Percentiles rank a stretch among this genome's conserved stretches.
Conservation (phyloP, 2,888 invertebrate species). For the Biston stratarius region DNA sequence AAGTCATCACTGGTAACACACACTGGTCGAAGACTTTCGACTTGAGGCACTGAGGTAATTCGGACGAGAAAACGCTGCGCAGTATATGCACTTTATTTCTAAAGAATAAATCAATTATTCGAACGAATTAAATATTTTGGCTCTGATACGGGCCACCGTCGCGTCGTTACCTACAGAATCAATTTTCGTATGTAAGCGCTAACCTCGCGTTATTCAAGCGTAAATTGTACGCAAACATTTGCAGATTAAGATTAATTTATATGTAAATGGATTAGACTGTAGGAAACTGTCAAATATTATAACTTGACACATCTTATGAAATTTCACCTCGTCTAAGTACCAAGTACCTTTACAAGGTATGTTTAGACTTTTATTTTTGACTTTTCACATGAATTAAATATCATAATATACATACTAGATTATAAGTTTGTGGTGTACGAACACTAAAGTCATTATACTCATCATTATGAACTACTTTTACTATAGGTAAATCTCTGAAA, state of each 20-base stretch:
- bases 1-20: no score
- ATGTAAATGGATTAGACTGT: slow-evolving; percentile 49
- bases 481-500: no score
- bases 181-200: slow-evolving; percentile 20
- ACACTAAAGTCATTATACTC: no score
- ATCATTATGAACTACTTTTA: no score
- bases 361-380: neutral
- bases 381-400: no score
- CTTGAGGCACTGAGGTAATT: no score
- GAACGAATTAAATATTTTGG: neutral
- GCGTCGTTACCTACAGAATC: slow-evolving; percentile 1
- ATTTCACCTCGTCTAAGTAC: neutral
- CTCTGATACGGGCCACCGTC: neutral
- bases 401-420: no score
- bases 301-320: neutral
- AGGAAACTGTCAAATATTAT: neutral
- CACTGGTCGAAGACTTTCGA: no score
- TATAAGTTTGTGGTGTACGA: no score
- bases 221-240: slow-evolving; percentile 48
- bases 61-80: no score
- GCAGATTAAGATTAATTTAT: slow-evolving; percentile 53
- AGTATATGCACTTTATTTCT: no score
- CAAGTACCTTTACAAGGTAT: no score
- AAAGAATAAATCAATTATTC: neutral
- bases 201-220: slow-evolving; percentile 41